phyloP scores from a whole-genome alignment of 2,888 invertebrate species.

The Luffia ferchaultella region DNA sequence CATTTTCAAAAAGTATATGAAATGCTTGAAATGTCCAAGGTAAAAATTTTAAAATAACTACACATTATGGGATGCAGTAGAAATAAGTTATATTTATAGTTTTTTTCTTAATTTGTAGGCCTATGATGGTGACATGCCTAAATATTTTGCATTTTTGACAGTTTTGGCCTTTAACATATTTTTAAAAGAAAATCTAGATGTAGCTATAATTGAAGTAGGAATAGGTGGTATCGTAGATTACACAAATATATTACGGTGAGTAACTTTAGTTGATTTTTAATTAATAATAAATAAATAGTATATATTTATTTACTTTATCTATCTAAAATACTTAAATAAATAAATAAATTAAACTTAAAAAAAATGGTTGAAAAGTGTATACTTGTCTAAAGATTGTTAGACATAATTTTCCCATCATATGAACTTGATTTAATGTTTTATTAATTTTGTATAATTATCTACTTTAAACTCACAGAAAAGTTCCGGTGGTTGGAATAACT shows the following conservation, averaged over 20 bases:
- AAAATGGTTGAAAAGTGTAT: too few relatives aligned
- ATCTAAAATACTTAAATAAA: too few relatives aligned
- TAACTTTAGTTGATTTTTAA: neutral
- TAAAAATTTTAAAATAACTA: slow-evolving; percentile 14
- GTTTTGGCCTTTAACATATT: slow-evolving; percentile 91
- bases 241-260: slow-evolving; percentile 88
- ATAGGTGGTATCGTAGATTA: slow-evolving; percentile 95
- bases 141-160: slow-evolving; percentile 95
- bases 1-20: slow-evolving; percentile 87
- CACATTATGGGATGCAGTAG: slow-evolving; percentile 1
- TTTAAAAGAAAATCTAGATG: slow-evolving; percentile 85
- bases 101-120: slow-evolving; percentile 38
- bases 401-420: too few relatives aligned
- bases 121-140: slow-evolving; percentile 78
- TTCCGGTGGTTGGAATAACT: slow-evolving; percentile 88
- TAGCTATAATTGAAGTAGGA: slow-evolving; percentile 95
- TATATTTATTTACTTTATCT: too few relatives aligned
- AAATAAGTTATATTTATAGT: neutral
- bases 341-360: too few relatives aligned
- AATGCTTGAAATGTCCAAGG: slow-evolving; percentile 49
- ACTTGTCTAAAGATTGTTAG: too few relatives aligned
- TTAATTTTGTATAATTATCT: too few relatives aligned
- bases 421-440: too few relatives aligned
- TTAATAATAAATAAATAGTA: too few relatives aligned
- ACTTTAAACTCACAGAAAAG: slow-evolving; percentile 73